Percentiles rank a stretch among this genome's conserved stretches.
Conservation (phyloP, 2,113 vertebrate species). For the Forbesichthys papilliferus region DNA sequence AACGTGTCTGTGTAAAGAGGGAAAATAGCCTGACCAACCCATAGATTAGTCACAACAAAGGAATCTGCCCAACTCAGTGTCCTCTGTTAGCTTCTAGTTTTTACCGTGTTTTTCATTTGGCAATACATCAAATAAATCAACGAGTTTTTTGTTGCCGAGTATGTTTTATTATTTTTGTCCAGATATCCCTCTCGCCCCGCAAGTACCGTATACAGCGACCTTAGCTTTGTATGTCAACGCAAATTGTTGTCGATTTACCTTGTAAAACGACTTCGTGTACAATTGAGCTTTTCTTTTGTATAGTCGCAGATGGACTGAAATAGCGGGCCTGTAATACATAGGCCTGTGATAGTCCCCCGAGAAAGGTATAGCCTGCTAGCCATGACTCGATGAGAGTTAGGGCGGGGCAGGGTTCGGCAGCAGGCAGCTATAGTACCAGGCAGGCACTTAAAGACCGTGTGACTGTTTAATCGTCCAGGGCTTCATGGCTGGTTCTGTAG, state of each 20-base stretch:
- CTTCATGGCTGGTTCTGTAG: not conserved
- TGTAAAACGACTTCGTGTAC: too few relatives aligned
- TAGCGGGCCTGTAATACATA: slow-evolving; percentile 27
- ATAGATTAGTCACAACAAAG: slow-evolving; percentile 73
- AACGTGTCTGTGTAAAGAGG: too few relatives aligned
- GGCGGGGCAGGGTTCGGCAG: slow-evolving; percentile 59
- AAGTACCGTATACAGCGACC: too few relatives aligned
- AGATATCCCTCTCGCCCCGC: too few relatives aligned
- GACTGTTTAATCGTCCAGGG: slow-evolving; percentile 8
- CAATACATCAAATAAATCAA: not conserved
- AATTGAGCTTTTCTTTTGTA: not conserved
- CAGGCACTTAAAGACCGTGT: not conserved
- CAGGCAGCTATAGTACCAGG: not conserved
- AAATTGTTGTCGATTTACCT: too few relatives aligned
- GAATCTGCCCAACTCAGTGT: slow-evolving; percentile 51
- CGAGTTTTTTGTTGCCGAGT: not conserved
- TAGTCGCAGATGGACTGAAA: not conserved
- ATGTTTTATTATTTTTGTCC: not conserved
- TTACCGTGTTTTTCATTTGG: not conserved
- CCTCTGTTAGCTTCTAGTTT: slow-evolving; percentile 33
- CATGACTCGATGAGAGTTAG: slow-evolving; percentile 25
- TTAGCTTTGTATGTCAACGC: too few relatives aligned
- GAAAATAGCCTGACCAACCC: not conserved
- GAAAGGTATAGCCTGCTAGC: not conserved
- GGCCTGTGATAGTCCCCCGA: slow-evolving; percentile 29